Conservation (phyloP, 2,113 vertebrate genomes). For the Erythrolamprus reginae region DNA sequence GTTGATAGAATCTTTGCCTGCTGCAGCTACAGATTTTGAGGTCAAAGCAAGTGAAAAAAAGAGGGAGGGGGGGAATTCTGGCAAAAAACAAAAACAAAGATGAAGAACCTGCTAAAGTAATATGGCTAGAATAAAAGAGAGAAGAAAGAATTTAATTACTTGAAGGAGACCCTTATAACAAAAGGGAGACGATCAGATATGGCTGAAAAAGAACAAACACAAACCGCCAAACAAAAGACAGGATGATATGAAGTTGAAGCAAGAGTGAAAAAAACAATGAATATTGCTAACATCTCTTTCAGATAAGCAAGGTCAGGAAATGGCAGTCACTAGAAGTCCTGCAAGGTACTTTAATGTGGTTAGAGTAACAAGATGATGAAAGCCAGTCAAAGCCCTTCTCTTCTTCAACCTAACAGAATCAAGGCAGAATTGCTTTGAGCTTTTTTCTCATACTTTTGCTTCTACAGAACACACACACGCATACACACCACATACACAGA, state of each 20-base stretch:
- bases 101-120: neutral
- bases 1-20: neutral
- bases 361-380: neutral
- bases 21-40: neutral
- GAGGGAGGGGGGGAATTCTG: accelerated
- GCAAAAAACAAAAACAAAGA: neutral
- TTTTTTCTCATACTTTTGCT: neutral
- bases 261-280: neutral
- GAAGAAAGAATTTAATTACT: neutral
- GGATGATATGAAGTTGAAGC: neutral
- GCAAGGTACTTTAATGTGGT: neutral
- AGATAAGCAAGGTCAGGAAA: neutral
- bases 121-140: neutral
- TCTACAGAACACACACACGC: neutral
- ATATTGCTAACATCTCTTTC: neutral
- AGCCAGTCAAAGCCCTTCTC: neutral
- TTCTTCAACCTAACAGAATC: neutral
- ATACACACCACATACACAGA: neutral
- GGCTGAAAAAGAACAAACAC: neutral
- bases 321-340: neutral
- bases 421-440: neutral
- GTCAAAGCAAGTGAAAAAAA: neutral
- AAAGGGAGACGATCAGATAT: neutral
- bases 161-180: neutral
- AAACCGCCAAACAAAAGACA: neutral